These are phyloP conservation scores for Mythimna lalbum DNA, from an alignment of 2,888 invertebrate species.

Conservation along the genomic window DNA sequence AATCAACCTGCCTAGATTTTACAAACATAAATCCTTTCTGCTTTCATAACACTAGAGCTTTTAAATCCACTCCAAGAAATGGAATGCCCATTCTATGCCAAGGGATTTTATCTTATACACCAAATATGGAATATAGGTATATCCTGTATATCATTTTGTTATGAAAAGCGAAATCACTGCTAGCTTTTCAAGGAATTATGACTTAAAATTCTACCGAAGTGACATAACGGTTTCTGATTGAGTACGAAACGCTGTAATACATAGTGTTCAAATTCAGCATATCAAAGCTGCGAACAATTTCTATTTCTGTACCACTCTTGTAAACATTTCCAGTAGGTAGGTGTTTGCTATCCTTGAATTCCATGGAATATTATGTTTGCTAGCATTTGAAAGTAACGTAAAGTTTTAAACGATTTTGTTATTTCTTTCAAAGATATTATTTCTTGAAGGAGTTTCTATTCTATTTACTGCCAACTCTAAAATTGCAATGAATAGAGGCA, in stretches of 20 bases:
- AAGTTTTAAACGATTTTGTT: constrained; percentile 40
- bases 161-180: constrained; percentile 2
- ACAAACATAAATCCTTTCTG: not conserved
- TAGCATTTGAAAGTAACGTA: constrained; percentile 29
- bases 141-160: not conserved
- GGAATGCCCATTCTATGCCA: not conserved
- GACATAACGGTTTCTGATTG: not conserved
- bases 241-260: not conserved
- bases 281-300: constrained; percentile 47
- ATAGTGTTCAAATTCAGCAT: constrained; percentile 27
- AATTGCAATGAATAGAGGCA: constrained; percentile 36
- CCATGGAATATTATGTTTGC: constrained; percentile 44
- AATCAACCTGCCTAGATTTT: not conserved
- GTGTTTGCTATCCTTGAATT: constrained; percentile 38
- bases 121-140: not conserved
- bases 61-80: not conserved
- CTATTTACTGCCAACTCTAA: constrained; percentile 23
- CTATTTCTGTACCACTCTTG: constrained; percentile 50
- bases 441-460: constrained; percentile 24
- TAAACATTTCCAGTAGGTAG: constrained; percentile 43
- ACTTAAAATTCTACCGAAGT: not conserved
- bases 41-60: not conserved
- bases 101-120: not conserved
- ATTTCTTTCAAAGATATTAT: constrained; percentile 28
- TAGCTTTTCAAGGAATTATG: constrained; percentile 12